These are phyloP conservation scores for Drosophila rubida DNA, from an alignment of 2,888 invertebrate genomes.

Conservation along the genomic window DNA sequence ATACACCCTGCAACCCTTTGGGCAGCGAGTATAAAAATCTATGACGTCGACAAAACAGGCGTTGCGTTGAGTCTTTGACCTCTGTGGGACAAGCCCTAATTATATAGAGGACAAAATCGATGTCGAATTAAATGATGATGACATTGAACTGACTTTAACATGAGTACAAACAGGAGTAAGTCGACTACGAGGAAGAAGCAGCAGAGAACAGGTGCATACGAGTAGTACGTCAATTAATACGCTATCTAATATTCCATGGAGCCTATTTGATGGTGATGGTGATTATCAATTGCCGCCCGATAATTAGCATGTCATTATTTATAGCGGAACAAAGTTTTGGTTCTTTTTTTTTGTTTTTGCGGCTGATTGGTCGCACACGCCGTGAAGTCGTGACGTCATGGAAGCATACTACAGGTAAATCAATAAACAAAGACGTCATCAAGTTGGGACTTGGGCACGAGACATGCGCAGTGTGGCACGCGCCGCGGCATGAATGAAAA, in stretches of 20 bases:
- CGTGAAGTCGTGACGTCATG: slow-evolving; percentile 62
- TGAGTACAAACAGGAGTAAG: not conserved
- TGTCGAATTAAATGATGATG: not conserved
- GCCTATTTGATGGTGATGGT: slow-evolving; percentile 4
- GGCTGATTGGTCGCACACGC: slow-evolving; percentile 38
- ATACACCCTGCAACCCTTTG: not conserved
- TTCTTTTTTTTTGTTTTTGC: slow-evolving; percentile 3
- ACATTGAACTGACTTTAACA: slow-evolving; percentile 16
- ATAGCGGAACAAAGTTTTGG: slow-evolving; percentile 37
- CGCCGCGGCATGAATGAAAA: slow-evolving; percentile 31
- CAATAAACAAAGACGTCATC: slow-evolving; percentile 80
- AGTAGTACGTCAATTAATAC: slow-evolving; percentile 18
- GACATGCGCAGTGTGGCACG: slow-evolving; percentile 40
- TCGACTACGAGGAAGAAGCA: not conserved
- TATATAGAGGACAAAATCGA: slow-evolving; percentile 16
- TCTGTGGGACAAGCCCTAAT: slow-evolving; percentile 17
- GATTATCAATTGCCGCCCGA: slow-evolving; percentile 54
- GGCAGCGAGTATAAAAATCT: not conserved
- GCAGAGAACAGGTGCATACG: not conserved
- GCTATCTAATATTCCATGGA: slow-evolving; percentile 16
- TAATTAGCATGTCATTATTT: slow-evolving; percentile 69
- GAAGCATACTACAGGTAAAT: slow-evolving; percentile 31
- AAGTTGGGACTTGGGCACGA: slow-evolving; percentile 46
- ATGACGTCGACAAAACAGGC: slow-evolving; percentile 11
- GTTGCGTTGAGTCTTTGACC: slow-evolving; percentile 40